Evolutionary conservation across 1,140 invertebrate genomes (phyloP).

Genomic region (Drosophila ohnishii): DNA sequence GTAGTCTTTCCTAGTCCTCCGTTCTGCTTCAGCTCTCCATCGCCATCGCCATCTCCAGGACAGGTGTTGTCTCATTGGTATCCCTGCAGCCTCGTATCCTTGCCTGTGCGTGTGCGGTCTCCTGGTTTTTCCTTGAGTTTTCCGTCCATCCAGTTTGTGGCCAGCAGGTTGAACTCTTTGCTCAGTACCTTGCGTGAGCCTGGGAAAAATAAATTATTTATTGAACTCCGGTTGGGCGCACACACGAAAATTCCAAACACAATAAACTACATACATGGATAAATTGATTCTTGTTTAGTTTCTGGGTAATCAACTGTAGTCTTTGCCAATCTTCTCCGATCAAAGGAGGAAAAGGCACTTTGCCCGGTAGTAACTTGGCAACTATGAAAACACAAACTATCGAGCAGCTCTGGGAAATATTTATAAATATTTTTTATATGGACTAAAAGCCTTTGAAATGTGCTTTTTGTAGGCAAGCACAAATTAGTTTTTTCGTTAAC

Average conservation of each 20-base stretch:
- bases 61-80: slow-evolving; percentile 72
- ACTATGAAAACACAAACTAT: slow-evolving; percentile 19
- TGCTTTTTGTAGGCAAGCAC: background rate
- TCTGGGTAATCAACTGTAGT: slow-evolving; percentile 51
- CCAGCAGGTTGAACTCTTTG: slow-evolving; percentile 26
- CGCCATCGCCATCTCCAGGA: slow-evolving; percentile 3
- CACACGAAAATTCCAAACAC: slow-evolving; percentile 52
- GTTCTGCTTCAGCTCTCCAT: background rate
- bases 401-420: background rate
- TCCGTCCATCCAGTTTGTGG: slow-evolving; percentile 36
- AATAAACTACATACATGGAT: slow-evolving; percentile 45
- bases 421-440: background rate
- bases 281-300: slow-evolving; percentile 47
- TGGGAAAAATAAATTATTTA: slow-evolving; percentile 58
- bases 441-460: background rate
- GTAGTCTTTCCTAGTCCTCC: slow-evolving; percentile 4
- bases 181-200: slow-evolving; percentile 32
- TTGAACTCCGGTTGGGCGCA: slow-evolving; percentile 43
- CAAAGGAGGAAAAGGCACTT: slow-evolving; percentile 21
- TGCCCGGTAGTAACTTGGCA: background rate
- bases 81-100: slow-evolving; percentile 16
- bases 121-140: slow-evolving; percentile 29
- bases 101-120: slow-evolving; percentile 39
- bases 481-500: background rate
- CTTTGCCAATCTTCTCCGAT: slow-evolving; percentile 31